phyloP scores from a whole-genome alignment of 2,888 invertebrate genomes.

The Catonia carolina region DNA sequence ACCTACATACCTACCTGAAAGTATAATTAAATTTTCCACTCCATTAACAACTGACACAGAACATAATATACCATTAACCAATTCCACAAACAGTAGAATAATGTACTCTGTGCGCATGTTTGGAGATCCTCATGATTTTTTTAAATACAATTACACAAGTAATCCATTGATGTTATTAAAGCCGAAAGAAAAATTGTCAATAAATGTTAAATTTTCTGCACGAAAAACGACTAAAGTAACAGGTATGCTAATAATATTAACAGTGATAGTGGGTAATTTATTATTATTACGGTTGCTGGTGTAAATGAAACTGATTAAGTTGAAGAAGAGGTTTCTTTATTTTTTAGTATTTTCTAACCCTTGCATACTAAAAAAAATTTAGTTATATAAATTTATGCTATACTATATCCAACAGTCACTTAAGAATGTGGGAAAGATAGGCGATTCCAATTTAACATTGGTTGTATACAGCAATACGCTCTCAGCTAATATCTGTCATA shows the following conservation, averaged over 20 bases:
- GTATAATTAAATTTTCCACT: slow-evolving; percentile 25
- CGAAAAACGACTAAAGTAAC: slow-evolving; percentile 14
- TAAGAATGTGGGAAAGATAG: no score
- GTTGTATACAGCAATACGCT: no score
- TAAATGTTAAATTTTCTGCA: slow-evolving; percentile 10
- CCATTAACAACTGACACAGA: slow-evolving; percentile 16
- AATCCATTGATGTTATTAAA: slow-evolving; percentile 2
- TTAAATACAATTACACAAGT: no score
- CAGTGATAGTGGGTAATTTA: slow-evolving; percentile 27
- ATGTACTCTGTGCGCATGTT: slow-evolving; percentile 10
- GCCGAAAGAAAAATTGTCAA: slow-evolving; percentile 6
- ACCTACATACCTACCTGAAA: slow-evolving; percentile 44
- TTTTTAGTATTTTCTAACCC: no score
- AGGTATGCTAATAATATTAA: background rate
- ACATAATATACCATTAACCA: background rate
- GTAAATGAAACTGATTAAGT: no score
- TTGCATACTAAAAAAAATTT: no score
- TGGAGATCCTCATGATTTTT: background rate
- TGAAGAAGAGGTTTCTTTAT: no score
- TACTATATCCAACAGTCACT: no score
- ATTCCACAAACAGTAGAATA: background rate
- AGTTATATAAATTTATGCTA: no score
- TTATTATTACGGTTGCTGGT: slow-evolving; percentile 35
- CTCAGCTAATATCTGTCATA: no score
- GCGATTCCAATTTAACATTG: no score